Evolutionary conservation across 2,888 invertebrate species (phyloP).

Genomic region (Stomorhina lunata): DNA sequence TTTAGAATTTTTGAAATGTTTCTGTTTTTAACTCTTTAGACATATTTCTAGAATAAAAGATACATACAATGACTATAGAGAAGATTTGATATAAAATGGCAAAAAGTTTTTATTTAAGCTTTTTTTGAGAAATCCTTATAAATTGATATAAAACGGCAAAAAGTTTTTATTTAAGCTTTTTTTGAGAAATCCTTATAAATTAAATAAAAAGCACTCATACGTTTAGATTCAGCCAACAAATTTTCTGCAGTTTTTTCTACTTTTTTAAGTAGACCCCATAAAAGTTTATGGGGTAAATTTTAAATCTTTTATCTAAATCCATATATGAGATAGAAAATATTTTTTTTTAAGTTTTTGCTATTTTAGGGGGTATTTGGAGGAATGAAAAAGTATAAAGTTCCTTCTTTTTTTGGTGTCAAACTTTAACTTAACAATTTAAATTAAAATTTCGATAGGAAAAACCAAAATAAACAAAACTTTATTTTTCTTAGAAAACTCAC

Average conservation of each 20-base stretch:
- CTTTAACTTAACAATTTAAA: too few species aligned
- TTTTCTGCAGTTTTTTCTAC: background rate
- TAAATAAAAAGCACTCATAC: slow-evolving; percentile 36
- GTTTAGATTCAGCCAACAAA: background rate
- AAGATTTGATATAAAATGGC: too few species aligned
- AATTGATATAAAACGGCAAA: background rate
- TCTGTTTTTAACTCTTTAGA: too few species aligned
- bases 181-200: slow-evolving; percentile 31
- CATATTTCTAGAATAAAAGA: too few species aligned
- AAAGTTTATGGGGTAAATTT: background rate
- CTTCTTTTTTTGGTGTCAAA: too few species aligned
- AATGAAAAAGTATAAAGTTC: too few species aligned
- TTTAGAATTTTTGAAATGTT: too few species aligned
- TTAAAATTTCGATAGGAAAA: too few species aligned
- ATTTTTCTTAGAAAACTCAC: too few species aligned
- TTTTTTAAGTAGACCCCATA: background rate
- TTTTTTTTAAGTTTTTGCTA: background rate
- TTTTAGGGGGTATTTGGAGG: too few species aligned
- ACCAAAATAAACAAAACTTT: background rate
- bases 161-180: background rate
- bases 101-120: background rate
- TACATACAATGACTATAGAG: too few species aligned
- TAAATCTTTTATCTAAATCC: slow-evolving; percentile 14
- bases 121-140: slow-evolving; percentile 21
- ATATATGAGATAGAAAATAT: background rate